Conservation (phyloP, 2,888 invertebrate species). For the Chelonus formosanus region DNA sequence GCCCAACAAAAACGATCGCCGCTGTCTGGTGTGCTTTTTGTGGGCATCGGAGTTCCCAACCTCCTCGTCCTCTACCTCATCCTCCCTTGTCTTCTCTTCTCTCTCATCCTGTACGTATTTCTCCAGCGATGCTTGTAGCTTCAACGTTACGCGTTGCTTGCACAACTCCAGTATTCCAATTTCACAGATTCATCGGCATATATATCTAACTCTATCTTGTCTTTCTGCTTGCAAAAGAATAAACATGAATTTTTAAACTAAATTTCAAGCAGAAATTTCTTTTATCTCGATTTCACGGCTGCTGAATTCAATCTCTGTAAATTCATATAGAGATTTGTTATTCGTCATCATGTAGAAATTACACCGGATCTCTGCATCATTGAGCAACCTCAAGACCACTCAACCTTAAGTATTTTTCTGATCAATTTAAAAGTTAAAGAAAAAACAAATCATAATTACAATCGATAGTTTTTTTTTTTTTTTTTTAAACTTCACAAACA, state of each 20-base stretch:
- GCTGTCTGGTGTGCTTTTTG: slow-evolving; percentile 66
- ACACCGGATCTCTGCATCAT: slow-evolving; percentile 45
- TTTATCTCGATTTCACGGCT: slow-evolving; percentile 28
- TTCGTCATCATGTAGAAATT: slow-evolving; percentile 37
- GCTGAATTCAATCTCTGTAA: slow-evolving; percentile 9
- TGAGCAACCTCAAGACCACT: slow-evolving; percentile 34
- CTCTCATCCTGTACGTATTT: slow-evolving; percentile 5
- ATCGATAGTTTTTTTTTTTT: too few relatives aligned
- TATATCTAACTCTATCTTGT: background rate
- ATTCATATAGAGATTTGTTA: background rate
- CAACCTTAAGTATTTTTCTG: slow-evolving; percentile 24
- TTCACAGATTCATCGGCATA: slow-evolving; percentile 4
- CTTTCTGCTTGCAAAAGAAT: background rate
- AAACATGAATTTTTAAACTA: too few relatives aligned
- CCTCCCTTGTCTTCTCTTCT: slow-evolving; percentile 22
- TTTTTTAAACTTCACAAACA: too few relatives aligned
- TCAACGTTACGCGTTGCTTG: slow-evolving; percentile 17
- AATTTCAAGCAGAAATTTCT: slow-evolving; percentile 2
- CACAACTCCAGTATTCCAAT: slow-evolving; percentile 16
- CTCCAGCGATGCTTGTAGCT: slow-evolving; percentile 8
- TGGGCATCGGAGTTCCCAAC: slow-evolving; percentile 55
- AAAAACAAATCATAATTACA: background rate
- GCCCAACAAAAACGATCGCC: slow-evolving; percentile 64
- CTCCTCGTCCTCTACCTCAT: slow-evolving; percentile 26
- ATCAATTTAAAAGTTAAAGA: background rate